phyloP scores from a whole-genome alignment of 2,113 vertebrate species.

The Protobothrops mucrosquamatus region DNA sequence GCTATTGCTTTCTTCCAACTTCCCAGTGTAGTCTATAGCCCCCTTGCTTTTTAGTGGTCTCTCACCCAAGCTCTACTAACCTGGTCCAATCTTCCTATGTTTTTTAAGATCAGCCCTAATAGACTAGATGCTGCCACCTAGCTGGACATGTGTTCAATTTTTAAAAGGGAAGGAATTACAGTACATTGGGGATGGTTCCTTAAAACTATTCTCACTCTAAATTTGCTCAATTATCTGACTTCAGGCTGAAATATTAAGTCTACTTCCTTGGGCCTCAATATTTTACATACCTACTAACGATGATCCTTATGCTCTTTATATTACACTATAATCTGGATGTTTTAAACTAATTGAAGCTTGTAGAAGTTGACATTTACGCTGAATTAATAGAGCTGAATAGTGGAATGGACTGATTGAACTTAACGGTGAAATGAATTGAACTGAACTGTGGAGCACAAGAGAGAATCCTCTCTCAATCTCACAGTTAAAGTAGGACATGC shows the following conservation, averaged over 20 bases:
- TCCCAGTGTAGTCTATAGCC: background rate
- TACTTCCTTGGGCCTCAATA: background rate
- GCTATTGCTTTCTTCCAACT: background rate
- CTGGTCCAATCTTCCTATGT: background rate
- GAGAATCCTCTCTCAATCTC: background rate
- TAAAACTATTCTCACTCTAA: background rate
- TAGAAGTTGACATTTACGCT: background rate
- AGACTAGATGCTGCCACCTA: background rate
- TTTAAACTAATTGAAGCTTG: background rate
- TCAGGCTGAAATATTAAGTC: background rate
- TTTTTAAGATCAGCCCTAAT: background rate
- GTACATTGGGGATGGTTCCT: background rate
- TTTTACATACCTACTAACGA: background rate
- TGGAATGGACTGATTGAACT: background rate
- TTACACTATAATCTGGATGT: background rate
- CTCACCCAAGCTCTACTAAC: background rate
- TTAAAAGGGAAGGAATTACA: background rate
- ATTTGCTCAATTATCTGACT: background rate
- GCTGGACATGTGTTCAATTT: background rate
- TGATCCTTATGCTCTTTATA: background rate
- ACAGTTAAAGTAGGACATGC: background rate
- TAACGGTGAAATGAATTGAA: background rate
- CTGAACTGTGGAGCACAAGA: background rate
- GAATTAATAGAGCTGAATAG: background rate
- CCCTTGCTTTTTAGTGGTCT: background rate